Percentiles rank a stretch among this genome's conserved stretches.
phyloP scores from a whole-genome alignment of 2,797 vertebrate genomes.

The Centropyge bicolor region DNA sequence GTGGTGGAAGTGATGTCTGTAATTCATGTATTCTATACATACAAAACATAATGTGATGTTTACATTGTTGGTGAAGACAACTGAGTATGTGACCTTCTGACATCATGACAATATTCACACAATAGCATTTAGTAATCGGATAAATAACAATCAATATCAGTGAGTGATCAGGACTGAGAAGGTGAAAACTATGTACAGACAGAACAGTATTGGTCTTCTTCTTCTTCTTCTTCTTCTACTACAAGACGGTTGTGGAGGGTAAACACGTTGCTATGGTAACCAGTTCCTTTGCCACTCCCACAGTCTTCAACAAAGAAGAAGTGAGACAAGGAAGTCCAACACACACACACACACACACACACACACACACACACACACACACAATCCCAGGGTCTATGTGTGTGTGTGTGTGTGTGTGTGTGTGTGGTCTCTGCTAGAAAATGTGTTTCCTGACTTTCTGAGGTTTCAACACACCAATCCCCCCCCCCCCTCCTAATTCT shows the following conservation, averaged over 20 bases:
- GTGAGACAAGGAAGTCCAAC: conserved; percentile 65
- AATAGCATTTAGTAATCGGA: not conserved
- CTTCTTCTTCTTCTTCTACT: not conserved
- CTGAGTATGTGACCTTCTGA: not conserved
- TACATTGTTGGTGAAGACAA: not conserved
- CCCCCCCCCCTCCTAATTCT: no score
- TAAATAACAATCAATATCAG: not conserved
- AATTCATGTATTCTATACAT: not conserved
- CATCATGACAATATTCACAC: not conserved
- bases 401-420: conserved; percentile 23
- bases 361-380: no score
- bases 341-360: conserved; percentile 7
- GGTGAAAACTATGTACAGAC: not conserved
- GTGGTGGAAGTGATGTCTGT: not conserved
- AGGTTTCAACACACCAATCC: conserved; percentile 48
- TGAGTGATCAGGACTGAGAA: not conserved
- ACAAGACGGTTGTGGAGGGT: not conserved
- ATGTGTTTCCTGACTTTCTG: conserved; percentile 82
- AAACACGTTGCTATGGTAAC: conserved; percentile 46
- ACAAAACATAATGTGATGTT: not conserved
- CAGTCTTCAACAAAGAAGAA: conserved; percentile 60
- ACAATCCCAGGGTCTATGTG: not conserved
- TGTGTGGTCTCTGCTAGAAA: conserved; percentile 59
- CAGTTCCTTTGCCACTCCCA: conserved; percentile 35
- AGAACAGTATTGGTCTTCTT: not conserved